Evolutionary conservation across 2,888 invertebrate genomes (phyloP).

Genomic region (Ecliptopera silaceata): DNA sequence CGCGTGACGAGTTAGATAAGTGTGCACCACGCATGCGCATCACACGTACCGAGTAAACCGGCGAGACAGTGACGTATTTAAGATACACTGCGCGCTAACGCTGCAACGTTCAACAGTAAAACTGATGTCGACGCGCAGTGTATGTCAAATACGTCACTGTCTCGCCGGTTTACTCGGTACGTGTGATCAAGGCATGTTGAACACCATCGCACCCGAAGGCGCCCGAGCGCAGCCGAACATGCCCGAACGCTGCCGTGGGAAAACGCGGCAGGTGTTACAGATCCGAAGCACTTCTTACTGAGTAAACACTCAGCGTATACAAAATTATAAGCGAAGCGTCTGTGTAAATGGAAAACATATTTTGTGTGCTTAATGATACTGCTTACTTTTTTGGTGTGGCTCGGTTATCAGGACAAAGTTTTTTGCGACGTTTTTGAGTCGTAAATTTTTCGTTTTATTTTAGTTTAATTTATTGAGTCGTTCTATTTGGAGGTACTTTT

Average conservation of each 20-base stretch:
- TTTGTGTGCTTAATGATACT: slow-evolving; percentile 83
- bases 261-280: slow-evolving; percentile 81
- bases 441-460: slow-evolving; percentile 62
- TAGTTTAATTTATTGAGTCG: slow-evolving; percentile 67
- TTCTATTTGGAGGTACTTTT: slow-evolving; percentile 67
- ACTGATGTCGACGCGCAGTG: too few species aligned
- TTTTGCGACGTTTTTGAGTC: slow-evolving; percentile 67
- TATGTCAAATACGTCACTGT: too few species aligned
- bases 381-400: slow-evolving; percentile 76
- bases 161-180: too few species aligned
- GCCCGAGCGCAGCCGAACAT: slow-evolving; percentile 62
- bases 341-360: slow-evolving; percentile 82
- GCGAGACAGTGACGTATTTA: too few species aligned
- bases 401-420: slow-evolving; percentile 70
- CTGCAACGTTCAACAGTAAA: too few species aligned
- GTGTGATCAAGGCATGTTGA: too few species aligned
- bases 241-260: slow-evolving; percentile 75
- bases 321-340: slow-evolving; percentile 82
- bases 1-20: slow-evolving; percentile 57
- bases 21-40: slow-evolving; percentile 40
- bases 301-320: slow-evolving; percentile 82
- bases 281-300: slow-evolving; percentile 80
- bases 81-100: too few species aligned
- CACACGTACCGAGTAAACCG: too few species aligned
- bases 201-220: slow-evolving; percentile 58